Percentiles rank a stretch among this genome's conserved stretches.
Evolutionary conservation across 2,113 vertebrate genomes (phyloP).

Genomic region (Ameiurus melas): DNA sequence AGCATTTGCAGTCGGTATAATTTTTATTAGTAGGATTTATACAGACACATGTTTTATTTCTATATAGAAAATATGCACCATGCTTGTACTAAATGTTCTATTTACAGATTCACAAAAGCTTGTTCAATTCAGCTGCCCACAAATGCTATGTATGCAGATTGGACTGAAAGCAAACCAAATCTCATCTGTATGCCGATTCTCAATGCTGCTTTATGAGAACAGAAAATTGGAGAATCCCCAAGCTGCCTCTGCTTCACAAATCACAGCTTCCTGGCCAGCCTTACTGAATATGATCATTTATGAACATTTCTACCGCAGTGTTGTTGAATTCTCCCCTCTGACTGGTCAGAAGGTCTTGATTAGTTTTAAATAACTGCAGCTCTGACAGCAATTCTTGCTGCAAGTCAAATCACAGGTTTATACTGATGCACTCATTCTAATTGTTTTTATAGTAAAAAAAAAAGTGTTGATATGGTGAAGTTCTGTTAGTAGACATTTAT

Average conservation of each 20-base stretch:
- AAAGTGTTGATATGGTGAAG: not conserved
- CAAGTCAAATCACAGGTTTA: not conserved
- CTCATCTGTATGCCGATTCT: constrained; percentile 8
- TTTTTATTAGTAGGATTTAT: constrained; percentile 6
- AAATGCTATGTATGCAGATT: constrained; percentile 16
- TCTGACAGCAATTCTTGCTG: not conserved
- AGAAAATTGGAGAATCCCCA: constrained; percentile 26
- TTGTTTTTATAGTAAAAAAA: not conserved
- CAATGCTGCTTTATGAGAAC: constrained; percentile 16
- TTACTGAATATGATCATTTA: not conserved
- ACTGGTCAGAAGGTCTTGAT: not conserved
- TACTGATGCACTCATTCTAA: not conserved
- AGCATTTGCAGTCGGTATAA: too few species aligned
- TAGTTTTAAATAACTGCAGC: not conserved
- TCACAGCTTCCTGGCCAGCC: not conserved
- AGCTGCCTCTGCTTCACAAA: not conserved
- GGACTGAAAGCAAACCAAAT: constrained; percentile 29
- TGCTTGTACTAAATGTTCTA: constrained; percentile 15
- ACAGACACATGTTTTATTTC: not conserved
- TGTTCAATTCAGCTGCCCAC: not conserved
- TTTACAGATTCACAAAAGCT: constrained; percentile 23
- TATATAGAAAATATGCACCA: constrained; percentile 1
- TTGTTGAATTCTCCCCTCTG: not conserved
- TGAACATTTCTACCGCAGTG: not conserved
- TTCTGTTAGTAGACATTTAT: not conserved